Percentiles rank a stretch among this genome's conserved stretches.
phyloP scores from a whole-genome alignment of 2,797 vertebrate genomes.

The Gallinago stenura region DNA sequence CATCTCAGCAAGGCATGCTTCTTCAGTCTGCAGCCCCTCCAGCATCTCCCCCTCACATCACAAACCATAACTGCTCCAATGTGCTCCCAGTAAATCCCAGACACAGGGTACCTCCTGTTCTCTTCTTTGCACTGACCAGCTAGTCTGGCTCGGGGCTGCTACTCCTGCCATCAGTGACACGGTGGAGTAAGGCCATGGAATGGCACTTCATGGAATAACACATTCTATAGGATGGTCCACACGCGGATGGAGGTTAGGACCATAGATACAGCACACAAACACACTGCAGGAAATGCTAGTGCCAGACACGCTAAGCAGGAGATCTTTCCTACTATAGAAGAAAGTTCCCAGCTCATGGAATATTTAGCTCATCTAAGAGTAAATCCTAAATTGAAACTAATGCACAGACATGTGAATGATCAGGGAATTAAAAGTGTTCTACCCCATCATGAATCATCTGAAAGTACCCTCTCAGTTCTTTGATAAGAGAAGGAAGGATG shows the following conservation, averaged over 20 bases:
- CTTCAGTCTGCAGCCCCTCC: not conserved
- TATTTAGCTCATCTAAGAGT: not conserved
- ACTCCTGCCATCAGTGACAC: fast-evolving
- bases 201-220: not conserved
- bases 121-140: not conserved
- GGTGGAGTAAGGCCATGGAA: not conserved
- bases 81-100: not conserved
- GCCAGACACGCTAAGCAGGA: not conserved
- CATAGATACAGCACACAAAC: not conserved
- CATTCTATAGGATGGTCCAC: not conserved
- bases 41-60: not conserved
- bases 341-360: not conserved
- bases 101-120: fast-evolving
- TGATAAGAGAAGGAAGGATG: not conserved
- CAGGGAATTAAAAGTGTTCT: not conserved
- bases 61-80: fast-evolving
- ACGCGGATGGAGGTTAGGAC: not conserved
- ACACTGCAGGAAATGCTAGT: not conserved
- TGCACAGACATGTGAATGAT: not conserved
- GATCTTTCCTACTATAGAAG: not conserved
- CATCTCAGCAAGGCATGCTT: fast-evolving
- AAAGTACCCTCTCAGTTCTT: not conserved
- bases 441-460: not conserved
- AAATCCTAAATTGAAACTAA: not conserved
- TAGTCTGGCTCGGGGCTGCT: not conserved